Conservation (phyloP, 2,888 invertebrate species). For the Idaea straminata region DNA sequence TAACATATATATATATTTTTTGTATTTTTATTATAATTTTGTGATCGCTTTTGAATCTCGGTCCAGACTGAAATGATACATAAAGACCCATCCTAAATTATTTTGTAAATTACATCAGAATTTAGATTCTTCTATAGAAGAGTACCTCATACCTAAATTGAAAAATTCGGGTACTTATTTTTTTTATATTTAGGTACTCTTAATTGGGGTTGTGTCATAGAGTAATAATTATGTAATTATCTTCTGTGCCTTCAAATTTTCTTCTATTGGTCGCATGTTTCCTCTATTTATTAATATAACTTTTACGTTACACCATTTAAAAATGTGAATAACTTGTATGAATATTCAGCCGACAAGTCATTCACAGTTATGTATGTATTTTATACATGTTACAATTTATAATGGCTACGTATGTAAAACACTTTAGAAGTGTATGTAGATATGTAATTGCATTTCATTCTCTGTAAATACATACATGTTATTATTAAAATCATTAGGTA, state of each 20-base stretch:
- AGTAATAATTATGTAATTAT: conserved; percentile 43
- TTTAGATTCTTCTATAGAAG: no score
- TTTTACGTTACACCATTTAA: no score
- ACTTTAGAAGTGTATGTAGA: conserved; percentile 70
- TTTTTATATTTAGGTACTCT: conserved; percentile 7
- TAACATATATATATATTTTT: conserved; percentile 9
- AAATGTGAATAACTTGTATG: no score
- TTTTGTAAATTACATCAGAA: no score
- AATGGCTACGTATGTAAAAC: conserved; percentile 46
- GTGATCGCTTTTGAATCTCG: conserved; percentile 22
- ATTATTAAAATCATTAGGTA: conserved; percentile 45
- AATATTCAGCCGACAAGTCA: no score
- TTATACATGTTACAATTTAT: no score
- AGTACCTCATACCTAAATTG: no score
- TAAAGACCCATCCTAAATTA: no score
- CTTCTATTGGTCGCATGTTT: conserved; percentile 51
- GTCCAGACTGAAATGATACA: conserved; percentile 2
- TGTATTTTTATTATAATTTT: conserved; percentile 30
- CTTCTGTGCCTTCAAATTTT: conserved; percentile 70
- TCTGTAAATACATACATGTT: conserved; percentile 62
- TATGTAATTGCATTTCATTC: conserved; percentile 53
- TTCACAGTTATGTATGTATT: no score
- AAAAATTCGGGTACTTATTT: no score
- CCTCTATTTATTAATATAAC: no score
- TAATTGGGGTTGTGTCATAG: conserved; percentile 60